Conservation (phyloP, 2,888 invertebrate species). For the Stenodera caucasica region DNA sequence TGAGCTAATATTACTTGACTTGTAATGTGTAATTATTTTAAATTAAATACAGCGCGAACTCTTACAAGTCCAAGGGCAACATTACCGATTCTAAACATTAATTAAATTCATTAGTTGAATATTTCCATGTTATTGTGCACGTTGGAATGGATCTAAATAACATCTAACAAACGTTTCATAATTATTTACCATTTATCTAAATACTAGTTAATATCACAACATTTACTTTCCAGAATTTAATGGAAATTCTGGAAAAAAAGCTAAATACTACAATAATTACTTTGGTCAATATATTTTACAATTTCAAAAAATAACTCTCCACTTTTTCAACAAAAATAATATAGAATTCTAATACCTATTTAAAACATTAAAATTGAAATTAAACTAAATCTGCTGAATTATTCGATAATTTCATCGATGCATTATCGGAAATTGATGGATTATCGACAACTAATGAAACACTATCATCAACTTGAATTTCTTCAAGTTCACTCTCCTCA, state of each 20-base stretch:
- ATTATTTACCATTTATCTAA: conserved; percentile 13
- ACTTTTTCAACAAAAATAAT: not conserved
- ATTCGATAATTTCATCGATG: conserved; percentile 52
- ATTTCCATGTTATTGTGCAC: conserved; percentile 10
- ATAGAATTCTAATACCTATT: too few relatives aligned
- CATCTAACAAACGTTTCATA: not conserved
- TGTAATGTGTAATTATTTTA: conserved; percentile 24
- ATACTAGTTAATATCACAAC: conserved; percentile 25
- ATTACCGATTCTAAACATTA: conserved; percentile 11
- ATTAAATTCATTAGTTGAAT: conserved; percentile 26
- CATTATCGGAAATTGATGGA: conserved; percentile 50
- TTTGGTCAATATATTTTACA: conserved; percentile 3
- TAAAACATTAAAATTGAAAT: conserved; percentile 9
- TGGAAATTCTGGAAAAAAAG: not conserved
- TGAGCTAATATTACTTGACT: conserved; percentile 18
- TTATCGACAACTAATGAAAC: conserved; percentile 49
- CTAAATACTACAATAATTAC: conserved; percentile 3
- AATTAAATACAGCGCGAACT: conserved; percentile 22
- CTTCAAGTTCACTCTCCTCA: conserved; percentile 55
- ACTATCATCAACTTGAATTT: conserved; percentile 47
- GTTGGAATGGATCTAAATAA: not conserved
- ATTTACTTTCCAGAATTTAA: conserved; percentile 16
- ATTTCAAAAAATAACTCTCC: conserved; percentile 2
- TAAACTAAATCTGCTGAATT: conserved; percentile 48
- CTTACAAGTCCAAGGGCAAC: conserved; percentile 18